These are phyloP conservation scores for Heteropelma amictum DNA, from an alignment of 2,888 invertebrate species.

Conservation along the genomic window DNA sequence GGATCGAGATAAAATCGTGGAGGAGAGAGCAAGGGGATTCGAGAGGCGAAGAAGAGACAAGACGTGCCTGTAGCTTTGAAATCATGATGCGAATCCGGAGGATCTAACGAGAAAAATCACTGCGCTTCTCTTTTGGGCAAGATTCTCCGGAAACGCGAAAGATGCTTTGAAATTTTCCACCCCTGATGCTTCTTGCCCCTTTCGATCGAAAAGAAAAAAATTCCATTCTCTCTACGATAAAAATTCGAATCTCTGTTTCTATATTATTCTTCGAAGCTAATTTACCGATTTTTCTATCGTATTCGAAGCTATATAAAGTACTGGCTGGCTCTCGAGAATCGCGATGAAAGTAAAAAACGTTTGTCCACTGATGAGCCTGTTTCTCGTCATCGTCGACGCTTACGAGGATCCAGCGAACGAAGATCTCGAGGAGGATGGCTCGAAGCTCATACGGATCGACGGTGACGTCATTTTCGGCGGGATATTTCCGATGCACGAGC, in stretches of 20 bases:
- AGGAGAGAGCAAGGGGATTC: no score
- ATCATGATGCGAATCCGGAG: no score
- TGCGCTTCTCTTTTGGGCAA: no score
- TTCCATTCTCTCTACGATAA: neutral
- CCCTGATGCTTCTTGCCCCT: no score
- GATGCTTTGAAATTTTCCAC: no score
- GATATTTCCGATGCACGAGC: constrained; percentile 85
- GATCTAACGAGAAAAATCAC: no score
- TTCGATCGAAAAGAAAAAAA: no score
- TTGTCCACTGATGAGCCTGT: constrained; percentile 47
- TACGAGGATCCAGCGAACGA: constrained; percentile 66
- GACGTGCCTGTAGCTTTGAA: no score
- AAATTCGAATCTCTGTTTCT: neutral
- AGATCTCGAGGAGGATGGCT: constrained; percentile 77
- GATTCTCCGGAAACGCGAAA: no score
- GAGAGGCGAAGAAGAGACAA: no score
- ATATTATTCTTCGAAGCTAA: neutral
- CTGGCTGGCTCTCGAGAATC: constrained; percentile 23
- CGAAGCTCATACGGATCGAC: constrained; percentile 75
- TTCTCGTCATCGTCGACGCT: constrained; percentile 59
- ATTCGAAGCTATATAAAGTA: constrained; percentile 22
- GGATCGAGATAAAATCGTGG: no score
- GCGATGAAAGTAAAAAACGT: constrained; percentile 50
- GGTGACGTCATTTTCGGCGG: constrained; percentile 85
- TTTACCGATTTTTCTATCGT: neutral